Conservation (phyloP, 2,888 invertebrate genomes). For the Ochropleura plecta region DNA sequence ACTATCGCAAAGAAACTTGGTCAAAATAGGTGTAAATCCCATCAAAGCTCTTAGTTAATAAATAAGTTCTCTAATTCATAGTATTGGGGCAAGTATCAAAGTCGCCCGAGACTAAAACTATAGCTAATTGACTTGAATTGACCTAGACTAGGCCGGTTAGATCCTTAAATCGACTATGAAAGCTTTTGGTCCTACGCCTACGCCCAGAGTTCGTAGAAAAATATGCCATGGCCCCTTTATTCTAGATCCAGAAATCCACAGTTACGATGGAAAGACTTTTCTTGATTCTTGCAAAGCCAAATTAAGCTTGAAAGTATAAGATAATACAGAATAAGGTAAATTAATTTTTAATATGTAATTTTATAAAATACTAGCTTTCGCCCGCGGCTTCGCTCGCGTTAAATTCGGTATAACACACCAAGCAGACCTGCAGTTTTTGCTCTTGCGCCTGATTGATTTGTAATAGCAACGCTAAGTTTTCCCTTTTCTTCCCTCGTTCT, state of each 20-base stretch:
- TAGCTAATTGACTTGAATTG: background rate
- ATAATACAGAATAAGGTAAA: background rate
- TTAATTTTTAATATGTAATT: too few relatives aligned
- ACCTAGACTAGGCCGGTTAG: background rate
- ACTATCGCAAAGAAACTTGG: background rate
- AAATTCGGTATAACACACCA: too few relatives aligned
- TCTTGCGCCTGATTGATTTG: too few relatives aligned
- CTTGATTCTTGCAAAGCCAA: background rate
- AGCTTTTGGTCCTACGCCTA: background rate
- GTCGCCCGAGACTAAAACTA: background rate
- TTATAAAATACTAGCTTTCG: too few relatives aligned
- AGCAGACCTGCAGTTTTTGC: too few relatives aligned
- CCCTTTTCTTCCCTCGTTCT: too few relatives aligned
- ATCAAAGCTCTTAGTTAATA: background rate
- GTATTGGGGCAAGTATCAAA: background rate
- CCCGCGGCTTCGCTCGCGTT: too few relatives aligned
- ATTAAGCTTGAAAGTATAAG: slow-evolving; percentile 6
- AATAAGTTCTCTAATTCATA: background rate
- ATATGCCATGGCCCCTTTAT: background rate
- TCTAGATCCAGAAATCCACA: background rate
- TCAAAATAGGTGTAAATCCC: background rate
- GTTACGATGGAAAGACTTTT: background rate
- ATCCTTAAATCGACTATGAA: background rate
- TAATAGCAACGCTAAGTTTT: too few relatives aligned
- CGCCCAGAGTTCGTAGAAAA: background rate